Base-by-base conservation (phyloP, 2,797 vertebrate genomes). In the Moxostoma hubbsi region DNA sequence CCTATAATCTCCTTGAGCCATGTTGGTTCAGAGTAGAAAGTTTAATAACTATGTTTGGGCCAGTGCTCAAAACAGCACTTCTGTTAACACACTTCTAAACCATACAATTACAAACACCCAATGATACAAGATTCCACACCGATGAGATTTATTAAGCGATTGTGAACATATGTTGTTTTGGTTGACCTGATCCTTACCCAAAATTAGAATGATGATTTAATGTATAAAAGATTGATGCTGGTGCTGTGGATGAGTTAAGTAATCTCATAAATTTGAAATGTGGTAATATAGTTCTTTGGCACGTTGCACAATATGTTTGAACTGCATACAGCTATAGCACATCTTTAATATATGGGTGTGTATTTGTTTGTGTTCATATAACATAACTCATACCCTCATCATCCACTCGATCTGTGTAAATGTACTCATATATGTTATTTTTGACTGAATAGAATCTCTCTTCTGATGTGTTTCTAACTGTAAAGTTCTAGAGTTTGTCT, bases 31-130 rank as follows among this genome's bases (percentile, higher is more conserved):
- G 55, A 46, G 61, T 69, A 55, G 18, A 51, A 65, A 70, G 64
- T 75, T 79, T 79, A 83, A 91, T 90, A 74, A 84, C 82, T 89
- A 69, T 88, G 36, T 51, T 51, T 45, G 46, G 67, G 76, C 6
- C 50, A 61, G 75, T 45, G 13, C 82, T 80, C 71, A 73, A 64
- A 83, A 62, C 79, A 58, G 24, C 50, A 57, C 9, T 67, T 77
- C 73, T 15, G 24, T 53, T 67, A 72, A 81, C 77, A 11, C 80
- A 51, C 59, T 68, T 50, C 73, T 58, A 36, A 83, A 83, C 84
- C 59, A 58, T 51, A 43, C 24, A 77, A 65, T 62, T 73, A 84
- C 70, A 61, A 61, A 61, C 51, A 65, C 15, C 43, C 16, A 47
- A 5, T n/a, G 6, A 2, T 15, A 63, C 13, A 9, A 2, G 8